Evolutionary conservation across 1,140 invertebrate species (phyloP), one percentile per base, ranked within the genome.

Genomic region (Meloidogyne exigua): DNA sequence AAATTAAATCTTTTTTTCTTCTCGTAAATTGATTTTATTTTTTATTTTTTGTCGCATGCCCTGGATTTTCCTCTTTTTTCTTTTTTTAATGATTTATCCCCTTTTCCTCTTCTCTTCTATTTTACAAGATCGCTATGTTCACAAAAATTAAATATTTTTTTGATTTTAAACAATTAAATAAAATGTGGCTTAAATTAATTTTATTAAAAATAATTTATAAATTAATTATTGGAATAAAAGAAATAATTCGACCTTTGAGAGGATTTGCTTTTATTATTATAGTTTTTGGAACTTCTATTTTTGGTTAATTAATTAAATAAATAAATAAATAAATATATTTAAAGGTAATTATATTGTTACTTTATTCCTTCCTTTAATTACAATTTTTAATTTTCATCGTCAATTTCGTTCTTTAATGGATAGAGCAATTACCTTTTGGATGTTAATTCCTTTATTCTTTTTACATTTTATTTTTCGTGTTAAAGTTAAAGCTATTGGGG

Each of bases 401-500:
- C n/a, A 76, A 70, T 86, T 82, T 81, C 66, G 84, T 26, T 18
- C 74, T 15, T 63, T 87, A 62, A 78, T 87, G 69, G 84, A 86
- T 77, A 57, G 84, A 23, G 79, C 84, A 4, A 79, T 87, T 23
- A 79, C 85, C 15, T 86, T 86, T 68, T 86, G 84, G 84, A 77
- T 85, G 69, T 72, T 82, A 4, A 80, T 87, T 67, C 85, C 85
- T 13, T 66, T 84, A 79, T 84, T 82, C 28, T 88, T 93, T 68
- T 89, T 93, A 85, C 90, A 92, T 83, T 87, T 91, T 78, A 85
- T 92, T 64, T 92, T 85, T 80, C 91, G 91, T 0, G 91, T 92
- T 15, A 90, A 92, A 79, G 89, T 94, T 12, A 89, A 91, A 77
- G 90, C 93, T 13, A 91, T 91, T 65, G 94, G 94, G 3, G 93